phyloP scores from a whole-genome alignment of 2,888 invertebrate genomes.

The Acanthosepion esculentum region DNA sequence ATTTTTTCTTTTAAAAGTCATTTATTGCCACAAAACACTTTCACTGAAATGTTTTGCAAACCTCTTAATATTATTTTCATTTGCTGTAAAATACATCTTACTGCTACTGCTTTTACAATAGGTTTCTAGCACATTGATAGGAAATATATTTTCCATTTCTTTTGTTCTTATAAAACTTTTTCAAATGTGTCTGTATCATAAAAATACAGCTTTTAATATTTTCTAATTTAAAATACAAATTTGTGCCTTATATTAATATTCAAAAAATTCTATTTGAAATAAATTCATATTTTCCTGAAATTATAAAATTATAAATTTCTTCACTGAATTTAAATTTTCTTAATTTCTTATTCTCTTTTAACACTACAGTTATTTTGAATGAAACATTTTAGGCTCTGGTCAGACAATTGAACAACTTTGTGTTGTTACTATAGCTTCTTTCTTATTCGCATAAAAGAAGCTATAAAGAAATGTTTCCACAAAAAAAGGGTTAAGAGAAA shows the following conservation, averaged over 20 bases:
- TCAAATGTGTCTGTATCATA: neutral
- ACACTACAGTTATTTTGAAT: no score
- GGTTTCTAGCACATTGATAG: neutral
- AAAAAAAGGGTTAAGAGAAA: no score
- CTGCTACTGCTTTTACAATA: neutral
- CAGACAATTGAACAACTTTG: no score
- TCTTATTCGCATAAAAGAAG: no score
- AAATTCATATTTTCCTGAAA: neutral
- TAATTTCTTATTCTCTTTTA: no score
- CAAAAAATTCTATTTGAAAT: neutral
- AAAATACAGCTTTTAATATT: neutral
- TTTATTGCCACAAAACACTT: neutral
- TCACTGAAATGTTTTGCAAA: neutral
- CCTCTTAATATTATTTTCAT: neutral
- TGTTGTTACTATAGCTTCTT: neutral
- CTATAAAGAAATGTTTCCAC: no score
- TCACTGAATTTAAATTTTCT: neutral
- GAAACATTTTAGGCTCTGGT: neutral
- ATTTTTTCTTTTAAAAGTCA: neutral
- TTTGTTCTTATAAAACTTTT: neutral
- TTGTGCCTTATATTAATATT: neutral
- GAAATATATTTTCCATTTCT: neutral
- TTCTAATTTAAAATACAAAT: neutral
- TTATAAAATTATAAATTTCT: neutral
- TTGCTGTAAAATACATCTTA: neutral